Evolutionary conservation across 2,797 vertebrate species (phyloP).

Genomic region (Sebastes aleutianus): DNA sequence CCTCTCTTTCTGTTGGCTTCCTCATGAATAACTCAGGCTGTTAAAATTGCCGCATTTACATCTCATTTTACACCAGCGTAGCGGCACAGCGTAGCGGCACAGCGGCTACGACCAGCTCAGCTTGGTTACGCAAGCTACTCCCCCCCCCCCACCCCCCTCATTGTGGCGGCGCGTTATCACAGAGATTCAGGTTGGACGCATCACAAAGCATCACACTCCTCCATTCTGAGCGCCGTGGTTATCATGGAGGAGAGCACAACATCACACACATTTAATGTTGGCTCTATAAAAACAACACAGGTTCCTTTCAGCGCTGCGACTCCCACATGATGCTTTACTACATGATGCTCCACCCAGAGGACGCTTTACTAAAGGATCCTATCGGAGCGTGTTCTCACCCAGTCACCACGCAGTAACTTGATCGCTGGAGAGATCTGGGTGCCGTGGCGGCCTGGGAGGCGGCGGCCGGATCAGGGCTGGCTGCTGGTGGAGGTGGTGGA

Average conservation of each 20-base stretch:
- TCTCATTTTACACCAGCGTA: conserved; percentile 73
- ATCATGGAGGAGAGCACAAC: not conserved
- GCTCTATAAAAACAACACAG: conserved; percentile 10
- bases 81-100: not conserved
- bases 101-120: conserved; percentile 41
- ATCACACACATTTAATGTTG: not conserved
- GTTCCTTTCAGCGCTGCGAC: not conserved
- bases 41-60: conserved; percentile 76
- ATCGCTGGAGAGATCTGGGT: conserved; percentile 57
- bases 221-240: not conserved
- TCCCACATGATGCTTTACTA: not conserved
- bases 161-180: conserved; percentile 25
- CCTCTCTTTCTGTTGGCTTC: conserved; percentile 65
- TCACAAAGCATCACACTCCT: conserved; percentile 22
- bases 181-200: conserved; percentile 33
- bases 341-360: too few species aligned
- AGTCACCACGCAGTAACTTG: conserved; percentile 42
- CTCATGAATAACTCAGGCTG: conserved; percentile 78
- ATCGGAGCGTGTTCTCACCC: not conserved
- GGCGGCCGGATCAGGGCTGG: conserved; percentile 19
- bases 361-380: not conserved
- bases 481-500: not conserved
- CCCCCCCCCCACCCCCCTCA: not conserved
- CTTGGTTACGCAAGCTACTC: conserved; percentile 41
- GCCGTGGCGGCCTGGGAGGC: conserved; percentile 23